Evolutionary conservation across 1,140 invertebrate species (phyloP), one percentile per base, ranked within the genome.

Genomic region (Aphidius ervi): DNA sequence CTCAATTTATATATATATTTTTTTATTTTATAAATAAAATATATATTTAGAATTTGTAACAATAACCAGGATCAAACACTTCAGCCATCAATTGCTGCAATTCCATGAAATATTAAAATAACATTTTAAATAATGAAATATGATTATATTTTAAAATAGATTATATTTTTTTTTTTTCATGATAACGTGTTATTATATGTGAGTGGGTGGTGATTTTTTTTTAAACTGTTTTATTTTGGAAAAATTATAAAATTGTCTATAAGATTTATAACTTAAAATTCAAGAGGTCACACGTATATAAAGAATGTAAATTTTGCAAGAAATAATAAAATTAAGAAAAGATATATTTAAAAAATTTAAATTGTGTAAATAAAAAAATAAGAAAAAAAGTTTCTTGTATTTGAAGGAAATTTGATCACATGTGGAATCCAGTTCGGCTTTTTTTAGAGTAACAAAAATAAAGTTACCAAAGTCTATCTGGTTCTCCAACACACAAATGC

Each of bases 371-470:
- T 9, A 9, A 3, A 9, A 45, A 45, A 45, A 45, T 9, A 45
- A 45, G n/a, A 45, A 45, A 45, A 45, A 45, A 4, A 45, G 10
- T 9, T 45, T 7, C 2, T 9, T 45, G 4, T 9, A 45, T 9
- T 40, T 6, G 16, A 41, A 41, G 41, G 59, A 61, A 61, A 61
- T 46, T 54, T 40, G 59, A 61, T 61, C 23, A 31, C 59, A 61
- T 48, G 53, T 56, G 54, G 59, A 61, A 61, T 61, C 46, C 59
- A 61, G 54, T 43, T 53, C n/a, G 43, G 47, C 59, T 61, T 61
- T 61, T 61, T 61, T 56, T 61, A 61, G 59, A 56, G 31, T 43
- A 47, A 50, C 59, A 46, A 61, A 61, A 61, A 61, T 61, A 61
- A 61, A 56, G 46, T 56, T 42, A 31, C 23, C 23, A 31, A 31